Evolutionary conservation across 64 coral and sea anemone species (phyloP), one percentile per base, ranked within the genome.

Genomic region (Anthopleura sola): DNA sequence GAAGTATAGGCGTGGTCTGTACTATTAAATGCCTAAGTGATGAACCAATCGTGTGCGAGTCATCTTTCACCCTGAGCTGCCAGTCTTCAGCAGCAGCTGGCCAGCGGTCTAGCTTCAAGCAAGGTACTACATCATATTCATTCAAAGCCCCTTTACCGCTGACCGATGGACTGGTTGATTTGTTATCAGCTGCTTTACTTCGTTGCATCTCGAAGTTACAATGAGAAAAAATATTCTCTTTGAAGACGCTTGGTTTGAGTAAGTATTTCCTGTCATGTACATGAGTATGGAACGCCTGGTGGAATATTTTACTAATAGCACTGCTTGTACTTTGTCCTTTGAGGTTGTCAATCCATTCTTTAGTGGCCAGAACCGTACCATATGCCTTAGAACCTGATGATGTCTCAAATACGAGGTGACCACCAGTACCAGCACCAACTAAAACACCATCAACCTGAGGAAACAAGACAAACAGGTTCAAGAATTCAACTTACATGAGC

Each of bases 121-220:
- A 89, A 83, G 80, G 87, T 20, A 89, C 87, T 26, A 64, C 80
- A 54, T 89, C 87, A 39, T 89, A 89, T 23, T 89, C 79, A 83
- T 89, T 89, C 87, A 89, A 83, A 17, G 87, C 87, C 24, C 87
- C 87, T 49, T 82, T 55, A 49, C 87, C 87, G 66, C 78, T 82
- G 32, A 89, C 81, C 23, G 87, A 89, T 0, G 87, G 87, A 75
- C 87, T 83, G 1, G 68, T 68, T 29, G 87, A 28, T 32, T 51
- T 47, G 34, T 34, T 68, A 1, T 79, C 24, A 53, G 49, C 57
- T 39, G 11, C 60, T 37, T 89, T 47, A 80, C 68, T 89, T 33
- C 87, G 37, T 83, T 56, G 37, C 78, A 82, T 82, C 68, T 89
- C 87, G 23, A 89, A 89, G 32, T 81, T 81, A 37, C 87, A 89